phyloP scores from a whole-genome alignment of 2,888 invertebrate genomes.

The Epiperipatus broadwayi region DNA sequence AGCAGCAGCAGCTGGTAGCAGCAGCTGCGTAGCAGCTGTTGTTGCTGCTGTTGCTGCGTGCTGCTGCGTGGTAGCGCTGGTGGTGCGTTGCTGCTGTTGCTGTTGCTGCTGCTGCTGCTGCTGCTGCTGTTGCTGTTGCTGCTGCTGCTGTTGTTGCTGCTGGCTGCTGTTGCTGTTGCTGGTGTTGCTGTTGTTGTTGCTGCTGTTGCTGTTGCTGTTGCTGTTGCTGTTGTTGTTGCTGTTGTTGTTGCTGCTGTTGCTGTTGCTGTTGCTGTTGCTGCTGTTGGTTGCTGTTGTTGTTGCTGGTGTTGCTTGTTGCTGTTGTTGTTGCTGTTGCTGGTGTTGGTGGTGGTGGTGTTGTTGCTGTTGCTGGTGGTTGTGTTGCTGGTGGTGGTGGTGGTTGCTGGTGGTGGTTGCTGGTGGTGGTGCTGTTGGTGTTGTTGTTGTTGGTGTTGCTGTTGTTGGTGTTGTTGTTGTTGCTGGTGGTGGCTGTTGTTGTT shows the following conservation, averaged over 20 bases:
- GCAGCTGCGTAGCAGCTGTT: not conserved
- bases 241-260: constrained; percentile 3
- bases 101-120: not conserved
- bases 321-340: constrained; percentile 1
- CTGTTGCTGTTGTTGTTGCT: constrained; percentile 1
- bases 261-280: constrained; percentile 3
- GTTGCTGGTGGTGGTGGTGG: too few relatives aligned
- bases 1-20: not conserved
- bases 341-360: too few relatives aligned
- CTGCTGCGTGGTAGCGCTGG: too few relatives aligned
- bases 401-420: too few relatives aligned
- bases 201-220: constrained; percentile 1
- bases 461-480: too few relatives aligned
- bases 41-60: not conserved
- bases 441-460: too few relatives aligned
- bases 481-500: too few relatives aligned
- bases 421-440: too few relatives aligned
- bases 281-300: too few relatives aligned
- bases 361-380: too few relatives aligned
- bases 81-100: too few relatives aligned
- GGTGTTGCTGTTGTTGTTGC: constrained; percentile 1
- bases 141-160: too few relatives aligned
- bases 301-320: constrained; percentile 1
- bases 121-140: constrained; percentile 3
- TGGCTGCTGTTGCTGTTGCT: constrained; percentile 3